These are phyloP conservation scores for Argyra leucocephala DNA, from an alignment of 2,888 invertebrate species.

Conservation along the genomic window DNA sequence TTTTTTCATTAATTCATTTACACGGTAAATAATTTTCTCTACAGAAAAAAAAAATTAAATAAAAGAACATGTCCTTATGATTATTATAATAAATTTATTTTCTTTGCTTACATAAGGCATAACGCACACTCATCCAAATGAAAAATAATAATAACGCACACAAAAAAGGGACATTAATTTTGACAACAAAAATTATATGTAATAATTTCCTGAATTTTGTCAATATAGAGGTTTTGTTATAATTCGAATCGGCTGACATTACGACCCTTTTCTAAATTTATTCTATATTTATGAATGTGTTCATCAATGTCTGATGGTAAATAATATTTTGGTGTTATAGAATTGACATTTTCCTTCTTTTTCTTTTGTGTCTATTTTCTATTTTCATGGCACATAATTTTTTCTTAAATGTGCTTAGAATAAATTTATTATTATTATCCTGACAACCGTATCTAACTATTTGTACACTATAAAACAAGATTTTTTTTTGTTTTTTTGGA, in stretches of 20 bases:
- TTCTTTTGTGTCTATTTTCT: too few species aligned
- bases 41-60: background rate
- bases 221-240: background rate
- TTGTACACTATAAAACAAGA: background rate
- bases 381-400: too few species aligned
- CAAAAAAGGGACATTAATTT: too few species aligned
- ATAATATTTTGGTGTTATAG: background rate
- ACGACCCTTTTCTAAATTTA: background rate
- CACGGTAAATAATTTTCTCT: background rate
- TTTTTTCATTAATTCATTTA: background rate
- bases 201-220: background rate
- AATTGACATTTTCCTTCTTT: background rate
- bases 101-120: constrained; percentile 2
- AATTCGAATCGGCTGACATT: too few species aligned
- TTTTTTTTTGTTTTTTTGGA: background rate
- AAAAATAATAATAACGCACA: background rate
- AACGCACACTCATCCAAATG: too few species aligned
- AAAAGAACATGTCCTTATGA: background rate
- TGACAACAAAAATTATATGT: background rate
- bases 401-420: background rate
- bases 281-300: background rate
- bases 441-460: constrained; percentile 1
- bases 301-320: background rate
- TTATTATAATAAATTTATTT: background rate
- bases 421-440: constrained; percentile 6